Conservation (phyloP, 2,888 invertebrate species). For the Mesodorylaimus sp. region DNA sequence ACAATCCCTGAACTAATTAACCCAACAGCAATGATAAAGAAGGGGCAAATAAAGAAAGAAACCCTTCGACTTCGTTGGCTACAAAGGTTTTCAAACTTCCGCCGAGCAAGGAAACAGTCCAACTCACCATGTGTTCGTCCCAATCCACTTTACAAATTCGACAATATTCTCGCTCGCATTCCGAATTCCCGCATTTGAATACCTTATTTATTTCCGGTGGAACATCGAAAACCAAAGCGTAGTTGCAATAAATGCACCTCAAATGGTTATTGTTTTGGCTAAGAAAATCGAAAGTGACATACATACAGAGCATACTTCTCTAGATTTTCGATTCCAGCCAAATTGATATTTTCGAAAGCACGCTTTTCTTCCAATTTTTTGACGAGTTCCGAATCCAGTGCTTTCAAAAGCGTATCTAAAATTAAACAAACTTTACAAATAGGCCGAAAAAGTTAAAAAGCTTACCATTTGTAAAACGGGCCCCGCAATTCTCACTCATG, state of each 20-base stretch:
- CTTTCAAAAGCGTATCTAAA: neutral
- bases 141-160: slow-evolving; percentile 23
- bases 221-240: slow-evolving; percentile 37
- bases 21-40: too few species aligned
- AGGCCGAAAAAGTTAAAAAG: too few species aligned
- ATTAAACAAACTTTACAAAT: too few species aligned
- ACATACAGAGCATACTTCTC: slow-evolving; percentile 42
- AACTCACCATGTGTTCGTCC: slow-evolving; percentile 2
- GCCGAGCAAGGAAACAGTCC: too few species aligned
- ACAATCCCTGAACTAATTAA: too few species aligned
- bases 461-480: too few species aligned
- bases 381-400: neutral
- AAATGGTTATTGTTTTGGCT: too few species aligned
- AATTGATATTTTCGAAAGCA: slow-evolving; percentile 15
- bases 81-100: too few species aligned
- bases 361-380: slow-evolving; percentile 1
- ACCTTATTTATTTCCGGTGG: slow-evolving; percentile 31
- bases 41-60: too few species aligned
- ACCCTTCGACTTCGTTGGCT: too few species aligned
- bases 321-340: slow-evolving; percentile 41
- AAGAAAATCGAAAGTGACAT: too few species aligned
- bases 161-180: slow-evolving; percentile 43
- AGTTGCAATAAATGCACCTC: slow-evolving; percentile 33
- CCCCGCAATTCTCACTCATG: too few species aligned
- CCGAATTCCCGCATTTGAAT: slow-evolving; percentile 41